Base-by-base conservation (phyloP, 2,113 vertebrate genomes). In the Pachycephala philippinensis region DNA sequence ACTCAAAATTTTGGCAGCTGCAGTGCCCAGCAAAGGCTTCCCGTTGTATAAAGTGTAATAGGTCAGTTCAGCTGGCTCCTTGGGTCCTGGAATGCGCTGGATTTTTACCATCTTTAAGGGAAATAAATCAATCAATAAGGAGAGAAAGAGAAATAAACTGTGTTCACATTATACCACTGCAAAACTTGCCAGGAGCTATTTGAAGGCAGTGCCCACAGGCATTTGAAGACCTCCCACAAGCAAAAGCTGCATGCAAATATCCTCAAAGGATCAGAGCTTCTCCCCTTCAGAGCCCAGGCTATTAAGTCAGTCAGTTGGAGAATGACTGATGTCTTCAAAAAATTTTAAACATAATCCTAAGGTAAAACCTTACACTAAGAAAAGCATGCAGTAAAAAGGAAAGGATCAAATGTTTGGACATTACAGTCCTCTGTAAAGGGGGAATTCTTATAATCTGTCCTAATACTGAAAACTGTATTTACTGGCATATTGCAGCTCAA, bases 1-100 rank as follows among this genome's bases (percentile, higher is more conserved):
- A 96, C 99, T 99, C 95, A 99, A 96, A 92, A 99, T 98, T 96
- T 99, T 99, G 96, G 99, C 99, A 24, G 99, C 98, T 24, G 98
- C 98, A 1, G 99, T 98, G 35, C 99, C 99, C 49, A 98, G 86
- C 94, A 99, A 91, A 57, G 99, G 99, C 42, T 98, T 96, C 68
- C 99, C 99, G 0, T 99, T 99, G 96, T 99, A 98, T 57, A 99
- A 98, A 18, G 99, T 98, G 28, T 99, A 99, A 96, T 99, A 99
- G 12, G 99, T 99, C 97, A 99, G 98, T 95, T 99, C 99, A 24
- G 98, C 99, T 1, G 99, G 99, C 94, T 99, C 99, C 97, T 99
- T 99, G 16, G 98, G 96, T 80, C 99, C 99, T 7, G 98, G 97
- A 47, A 99, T 98, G 57, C 99, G 98, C 15, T 98, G 98, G 91